Percentiles rank a stretch among this genome's conserved stretches.
Conservation (phyloP, 2,113 vertebrate species). For the Salvelinus alpinus region DNA sequence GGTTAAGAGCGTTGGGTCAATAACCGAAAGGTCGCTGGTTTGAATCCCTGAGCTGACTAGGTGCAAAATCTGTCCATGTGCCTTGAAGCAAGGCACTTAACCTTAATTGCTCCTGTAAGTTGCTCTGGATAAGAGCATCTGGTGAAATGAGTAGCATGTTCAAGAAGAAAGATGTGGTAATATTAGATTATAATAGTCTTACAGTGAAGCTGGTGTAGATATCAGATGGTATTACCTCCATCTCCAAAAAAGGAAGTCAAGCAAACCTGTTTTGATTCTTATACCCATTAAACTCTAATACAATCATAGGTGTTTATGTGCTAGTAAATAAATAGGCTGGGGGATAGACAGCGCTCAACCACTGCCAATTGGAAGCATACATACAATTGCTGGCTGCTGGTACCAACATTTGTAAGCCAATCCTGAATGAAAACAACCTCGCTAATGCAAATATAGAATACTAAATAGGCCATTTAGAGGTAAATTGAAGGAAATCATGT, state of each 20-base stretch:
- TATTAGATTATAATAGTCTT: slow-evolving; percentile 55
- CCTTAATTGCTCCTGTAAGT: too few relatives aligned
- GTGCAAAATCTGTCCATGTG: too few relatives aligned
- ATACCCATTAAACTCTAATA: slow-evolving; percentile 56
- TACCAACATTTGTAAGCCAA: not conserved
- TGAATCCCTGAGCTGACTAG: too few relatives aligned
- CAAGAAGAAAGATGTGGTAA: not conserved
- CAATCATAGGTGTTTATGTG: slow-evolving; percentile 42
- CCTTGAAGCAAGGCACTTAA: too few relatives aligned
- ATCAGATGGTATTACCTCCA: slow-evolving; percentile 49
- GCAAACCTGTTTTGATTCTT: slow-evolving; percentile 30
- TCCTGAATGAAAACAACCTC: not conserved
- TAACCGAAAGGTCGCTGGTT: too few relatives aligned
- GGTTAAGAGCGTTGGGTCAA: too few relatives aligned
- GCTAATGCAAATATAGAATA: not conserved
- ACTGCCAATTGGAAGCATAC: not conserved
- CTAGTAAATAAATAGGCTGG: not conserved
- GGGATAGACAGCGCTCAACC: not conserved
- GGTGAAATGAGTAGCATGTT: too few relatives aligned
- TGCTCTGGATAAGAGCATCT: too few relatives aligned
- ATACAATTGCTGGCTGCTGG: not conserved
- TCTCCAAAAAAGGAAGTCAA: slow-evolving; percentile 54
- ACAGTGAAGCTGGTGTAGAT: slow-evolving; percentile 33
- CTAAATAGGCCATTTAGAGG: too few relatives aligned
- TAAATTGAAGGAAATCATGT: not conserved